These are phyloP conservation scores for Acanthopleura granulata DNA, from an alignment of 2,888 invertebrate genomes.

Conservation along the genomic window DNA sequence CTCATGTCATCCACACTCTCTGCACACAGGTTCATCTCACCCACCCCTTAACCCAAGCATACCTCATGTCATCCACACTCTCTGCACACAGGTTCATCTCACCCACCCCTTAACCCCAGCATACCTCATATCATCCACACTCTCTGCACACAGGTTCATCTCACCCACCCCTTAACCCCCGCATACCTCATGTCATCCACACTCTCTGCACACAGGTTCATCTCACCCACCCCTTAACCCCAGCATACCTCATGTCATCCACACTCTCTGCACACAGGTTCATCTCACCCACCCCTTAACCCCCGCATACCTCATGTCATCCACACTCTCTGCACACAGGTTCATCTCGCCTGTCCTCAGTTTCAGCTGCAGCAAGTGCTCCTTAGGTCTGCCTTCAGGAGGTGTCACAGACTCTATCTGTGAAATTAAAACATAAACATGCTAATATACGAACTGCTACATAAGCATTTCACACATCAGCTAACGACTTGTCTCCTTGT, in stretches of 20 bases:
- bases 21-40: too few species aligned
- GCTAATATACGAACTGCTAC: too few species aligned
- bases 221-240: constrained; percentile 28
- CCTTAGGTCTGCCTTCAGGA: constrained; percentile 33
- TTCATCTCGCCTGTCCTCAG: constrained; percentile 33
- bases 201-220: constrained; percentile 38
- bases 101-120: too few species aligned
- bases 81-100: too few species aligned
- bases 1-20: too few species aligned
- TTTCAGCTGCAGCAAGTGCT: constrained; percentile 30
- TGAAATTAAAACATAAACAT: too few species aligned
- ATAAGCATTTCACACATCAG: too few species aligned
- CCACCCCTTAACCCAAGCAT: too few species aligned
- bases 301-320: constrained; percentile 37
- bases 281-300: constrained; percentile 31
- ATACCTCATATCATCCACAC: constrained; percentile 40
- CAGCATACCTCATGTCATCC: constrained; percentile 40
- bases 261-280: constrained; percentile 38
- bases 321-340: constrained; percentile 38
- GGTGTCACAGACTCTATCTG: constrained; percentile 14
- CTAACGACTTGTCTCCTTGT: too few species aligned
- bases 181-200: constrained; percentile 41
- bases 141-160: constrained; percentile 37
- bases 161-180: constrained; percentile 28
- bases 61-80: too few species aligned